A percentile compares a stretch with the other conserved stretches of the same genome.
phyloP scores from a whole-genome alignment of 1,140 invertebrate species.

The Procambarus clarkii region DNA sequence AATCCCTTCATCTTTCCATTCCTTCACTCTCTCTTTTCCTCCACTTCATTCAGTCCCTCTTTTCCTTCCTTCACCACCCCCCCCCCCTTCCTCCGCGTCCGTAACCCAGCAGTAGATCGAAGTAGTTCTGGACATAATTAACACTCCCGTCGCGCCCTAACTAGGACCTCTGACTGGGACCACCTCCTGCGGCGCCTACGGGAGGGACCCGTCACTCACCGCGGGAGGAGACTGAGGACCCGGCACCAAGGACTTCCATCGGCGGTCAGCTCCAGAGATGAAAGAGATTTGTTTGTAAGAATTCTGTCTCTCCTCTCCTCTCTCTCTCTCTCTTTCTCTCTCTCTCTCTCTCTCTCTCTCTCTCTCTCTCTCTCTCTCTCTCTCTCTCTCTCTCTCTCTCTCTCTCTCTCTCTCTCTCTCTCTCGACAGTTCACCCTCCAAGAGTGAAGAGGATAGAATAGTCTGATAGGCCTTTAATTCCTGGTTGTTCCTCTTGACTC shows the following conservation, averaged over 20 bases:
- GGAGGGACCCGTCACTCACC: constrained; percentile 39
- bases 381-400: constrained; percentile 17
- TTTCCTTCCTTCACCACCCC: not conserved
- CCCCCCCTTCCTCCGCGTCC: too few relatives aligned
- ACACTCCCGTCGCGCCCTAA: constrained; percentile 34
- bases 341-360: constrained; percentile 42
- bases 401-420: constrained; percentile 24
- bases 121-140: constrained; percentile 49
- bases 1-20: too few relatives aligned
- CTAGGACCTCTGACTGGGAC: constrained; percentile 43
- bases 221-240: constrained; percentile 50
- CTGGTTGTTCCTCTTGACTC: constrained; percentile 1
- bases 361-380: constrained; percentile 51
- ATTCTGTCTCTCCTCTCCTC: constrained; percentile 7
- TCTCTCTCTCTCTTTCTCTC: constrained; percentile 26
- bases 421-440: not conserved
- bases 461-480: constrained; percentile 28
- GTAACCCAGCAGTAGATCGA: constrained; percentile 1
- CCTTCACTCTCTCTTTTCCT: constrained; percentile 2
- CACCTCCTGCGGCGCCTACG: constrained; percentile 37
- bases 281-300: constrained; percentile 7
- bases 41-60: not conserved
- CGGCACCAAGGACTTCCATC: constrained; percentile 52
- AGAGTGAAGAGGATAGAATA: constrained; percentile 26
- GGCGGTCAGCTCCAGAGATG: constrained; percentile 29